Conservation (phyloP, 2,113 vertebrate genomes). For the Silurus asotus region DNA sequence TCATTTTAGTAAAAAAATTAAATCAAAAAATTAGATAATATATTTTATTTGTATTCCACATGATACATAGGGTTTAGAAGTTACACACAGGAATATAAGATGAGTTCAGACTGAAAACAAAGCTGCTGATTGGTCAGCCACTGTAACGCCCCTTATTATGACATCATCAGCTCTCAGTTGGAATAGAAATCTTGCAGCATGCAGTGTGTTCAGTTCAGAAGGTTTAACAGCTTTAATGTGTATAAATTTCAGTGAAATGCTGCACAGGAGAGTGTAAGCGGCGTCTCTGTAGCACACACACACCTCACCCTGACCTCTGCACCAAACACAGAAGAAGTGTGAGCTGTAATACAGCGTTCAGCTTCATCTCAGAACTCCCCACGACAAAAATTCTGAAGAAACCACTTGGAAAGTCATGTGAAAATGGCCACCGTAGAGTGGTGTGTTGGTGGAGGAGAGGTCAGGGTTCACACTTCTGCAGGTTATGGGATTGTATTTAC, state of each 20-base stretch:
- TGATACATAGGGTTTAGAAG: background rate
- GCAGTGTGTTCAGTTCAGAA: background rate
- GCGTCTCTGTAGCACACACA: background rate
- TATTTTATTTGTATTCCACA: background rate
- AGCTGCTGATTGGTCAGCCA: background rate
- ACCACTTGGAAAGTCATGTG: background rate
- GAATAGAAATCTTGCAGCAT: background rate
- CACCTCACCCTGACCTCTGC: background rate
- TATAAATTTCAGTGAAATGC: background rate
- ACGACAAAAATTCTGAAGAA: background rate
- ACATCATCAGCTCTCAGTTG: background rate
- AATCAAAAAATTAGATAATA: background rate
- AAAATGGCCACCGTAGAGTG: background rate
- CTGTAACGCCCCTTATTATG: background rate
- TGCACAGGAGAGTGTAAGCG: too few species aligned
- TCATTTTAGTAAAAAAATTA: background rate
- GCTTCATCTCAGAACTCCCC: background rate
- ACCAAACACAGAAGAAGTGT: background rate
- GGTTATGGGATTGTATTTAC: too few species aligned
- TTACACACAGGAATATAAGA: background rate
- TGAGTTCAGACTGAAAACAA: background rate
- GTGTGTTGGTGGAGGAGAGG: background rate
- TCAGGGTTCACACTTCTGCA: too few species aligned
- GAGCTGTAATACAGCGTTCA: background rate
- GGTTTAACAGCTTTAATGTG: background rate